Evolutionary conservation across 23 tunicate genomes (phyloP), one percentile per base, ranked within the genome.

Genomic region (Halocynthia roretzi): DNA sequence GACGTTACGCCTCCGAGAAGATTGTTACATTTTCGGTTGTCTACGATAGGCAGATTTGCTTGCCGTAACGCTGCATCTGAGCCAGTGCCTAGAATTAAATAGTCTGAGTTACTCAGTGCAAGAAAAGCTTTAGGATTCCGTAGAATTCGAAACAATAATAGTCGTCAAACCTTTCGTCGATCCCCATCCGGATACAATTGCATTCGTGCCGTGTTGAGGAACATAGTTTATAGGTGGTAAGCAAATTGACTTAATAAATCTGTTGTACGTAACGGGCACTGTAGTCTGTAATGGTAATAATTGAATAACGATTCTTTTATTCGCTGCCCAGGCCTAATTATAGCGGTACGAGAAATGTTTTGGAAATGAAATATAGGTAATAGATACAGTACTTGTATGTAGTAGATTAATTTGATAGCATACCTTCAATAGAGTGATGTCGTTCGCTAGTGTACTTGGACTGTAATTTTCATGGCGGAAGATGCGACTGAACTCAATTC

Each of bases 151-250:
- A 70, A 70, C 4, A 9, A 15, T 8, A 20, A 56, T 50, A 71
- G 10, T 49, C 5, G 8, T 61, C 55, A 61, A 48, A 61, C 71
- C 57, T 53, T 53, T 50, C 8, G 65, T 78, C 31, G 78, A 64
- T 80, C 90, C 90, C 90, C 90, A 85, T 23, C 90, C 90, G 15
- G 80, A 80, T 6, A 85, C 90, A 49, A 72, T 58, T 7, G 80
- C 80, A 52, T 23, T 61, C 19, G 80, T 76, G 8, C 74, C 68
- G 9, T 48, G 76, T 8, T n/a, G 56, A 48, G 52, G 55, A 15
- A 80, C 7, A 11, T 62, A 40, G 5, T 22, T 18, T 56, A 10
- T 19, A 14, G 63, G 52, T 14, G 68, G 90, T 50, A 85, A 48
- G 67, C 90, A 85, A 8, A 80, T 66, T n/a, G 90, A 84, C 48